Percentiles rank a stretch among this genome's conserved stretches.
phyloP scores from a whole-genome alignment of 2,888 invertebrate species.

The Drosophila pegasa region DNA sequence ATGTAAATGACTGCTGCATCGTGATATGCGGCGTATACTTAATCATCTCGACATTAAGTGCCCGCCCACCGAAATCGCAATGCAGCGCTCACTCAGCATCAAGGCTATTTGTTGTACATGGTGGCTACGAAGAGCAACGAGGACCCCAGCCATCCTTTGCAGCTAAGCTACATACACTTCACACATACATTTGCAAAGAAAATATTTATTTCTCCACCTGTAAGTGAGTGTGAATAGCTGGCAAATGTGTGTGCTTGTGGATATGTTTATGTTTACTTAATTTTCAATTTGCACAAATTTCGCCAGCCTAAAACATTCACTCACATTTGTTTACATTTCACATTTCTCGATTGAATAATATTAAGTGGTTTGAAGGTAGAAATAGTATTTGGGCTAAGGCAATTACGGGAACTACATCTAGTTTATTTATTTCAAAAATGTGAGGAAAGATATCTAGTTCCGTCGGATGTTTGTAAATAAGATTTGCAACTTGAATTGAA shows the following conservation, averaged over 20 bases:
- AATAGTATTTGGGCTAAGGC: background rate
- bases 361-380: background rate
- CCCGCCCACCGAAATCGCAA: slow-evolving; percentile 32
- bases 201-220: slow-evolving; percentile 18
- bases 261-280: slow-evolving; percentile 16
- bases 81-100: slow-evolving; percentile 45
- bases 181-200: background rate
- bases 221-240: slow-evolving; percentile 17
- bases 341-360: slow-evolving; percentile 1
- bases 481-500: background rate
- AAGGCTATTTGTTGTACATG: slow-evolving; percentile 24
- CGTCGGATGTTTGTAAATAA: background rate
- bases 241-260: background rate
- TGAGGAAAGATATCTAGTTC: background rate
- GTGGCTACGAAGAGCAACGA: slow-evolving; percentile 13
- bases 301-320: background rate
- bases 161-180: background rate
- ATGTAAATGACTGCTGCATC: slow-evolving; percentile 67
- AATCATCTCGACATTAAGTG: slow-evolving; percentile 72
- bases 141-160: background rate
- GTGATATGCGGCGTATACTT: slow-evolving; percentile 62
- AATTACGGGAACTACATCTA: background rate
- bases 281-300: slow-evolving; percentile 14
- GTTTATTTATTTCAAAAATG: background rate
- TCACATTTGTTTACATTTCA: slow-evolving; percentile 11